These are phyloP conservation scores for Conomelus anceps DNA, from an alignment of 2,888 invertebrate species.

Conservation along the genomic window DNA sequence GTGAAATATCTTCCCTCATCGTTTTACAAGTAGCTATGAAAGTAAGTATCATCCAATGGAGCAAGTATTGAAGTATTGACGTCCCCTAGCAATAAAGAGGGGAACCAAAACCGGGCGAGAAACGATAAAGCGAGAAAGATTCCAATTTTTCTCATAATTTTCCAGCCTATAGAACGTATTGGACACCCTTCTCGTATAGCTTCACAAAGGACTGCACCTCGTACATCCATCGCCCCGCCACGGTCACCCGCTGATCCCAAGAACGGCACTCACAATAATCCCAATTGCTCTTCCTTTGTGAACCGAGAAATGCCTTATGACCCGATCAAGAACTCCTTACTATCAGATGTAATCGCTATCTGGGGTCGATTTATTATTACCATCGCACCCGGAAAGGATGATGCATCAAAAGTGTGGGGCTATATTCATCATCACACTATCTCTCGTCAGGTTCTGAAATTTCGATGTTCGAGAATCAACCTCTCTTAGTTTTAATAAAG, in stretches of 20 bases:
- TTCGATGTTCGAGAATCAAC: no score
- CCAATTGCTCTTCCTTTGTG: neutral
- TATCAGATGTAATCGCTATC: neutral
- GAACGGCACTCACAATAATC: neutral
- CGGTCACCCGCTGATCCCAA: neutral
- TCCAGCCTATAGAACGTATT: neutral
- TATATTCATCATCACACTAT: neutral
- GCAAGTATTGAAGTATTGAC: neutral
- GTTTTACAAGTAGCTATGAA: neutral
- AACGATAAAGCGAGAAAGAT: neutral
- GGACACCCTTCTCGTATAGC: neutral
- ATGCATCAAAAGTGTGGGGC: neutral
- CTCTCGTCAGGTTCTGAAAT: no score
- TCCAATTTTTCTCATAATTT: neutral
- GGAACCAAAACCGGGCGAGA: neutral
- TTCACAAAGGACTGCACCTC: neutral
- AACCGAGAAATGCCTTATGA: neutral
- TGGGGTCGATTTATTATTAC: neutral
- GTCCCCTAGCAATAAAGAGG: neutral
- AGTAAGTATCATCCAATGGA: neutral
- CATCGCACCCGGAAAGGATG: neutral
- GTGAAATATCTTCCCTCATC: neutral
- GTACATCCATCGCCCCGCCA: neutral
- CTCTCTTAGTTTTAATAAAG: no score
- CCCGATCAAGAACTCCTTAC: neutral